Conservation (phyloP, 1,140 invertebrate species). For the Hestina assimilis region DNA sequence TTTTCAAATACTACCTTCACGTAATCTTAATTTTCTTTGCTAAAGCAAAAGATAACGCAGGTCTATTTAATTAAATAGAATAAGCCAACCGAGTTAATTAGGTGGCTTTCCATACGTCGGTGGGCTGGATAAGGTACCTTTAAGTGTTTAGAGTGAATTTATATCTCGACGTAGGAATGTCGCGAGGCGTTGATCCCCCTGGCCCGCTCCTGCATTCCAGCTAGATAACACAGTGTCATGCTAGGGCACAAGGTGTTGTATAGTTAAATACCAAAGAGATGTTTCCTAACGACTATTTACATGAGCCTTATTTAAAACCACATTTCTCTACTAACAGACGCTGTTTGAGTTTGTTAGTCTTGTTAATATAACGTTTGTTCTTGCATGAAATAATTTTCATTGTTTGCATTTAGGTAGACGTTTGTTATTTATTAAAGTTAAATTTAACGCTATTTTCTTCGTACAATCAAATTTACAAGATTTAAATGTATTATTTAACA, state of each 20-base stretch:
- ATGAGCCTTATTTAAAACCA: slow-evolving; percentile 20
- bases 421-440: slow-evolving; percentile 6
- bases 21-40: slow-evolving; percentile 29
- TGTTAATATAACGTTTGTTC: background rate
- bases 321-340: slow-evolving; percentile 8
- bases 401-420: background rate
- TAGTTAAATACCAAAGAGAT: slow-evolving; percentile 36
- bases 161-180: slow-evolving; percentile 45
- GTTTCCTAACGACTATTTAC: slow-evolving; percentile 37
- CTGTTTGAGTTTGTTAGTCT: slow-evolving; percentile 7
- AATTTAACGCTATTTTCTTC: too few relatives aligned
- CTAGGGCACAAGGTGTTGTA: slow-evolving; percentile 35
- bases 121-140: slow-evolving; percentile 13
- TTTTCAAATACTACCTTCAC: slow-evolving; percentile 16
- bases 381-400: background rate
- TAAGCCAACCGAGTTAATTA: slow-evolving; percentile 20
- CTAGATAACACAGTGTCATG: slow-evolving; percentile 43
- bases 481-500: too few relatives aligned
- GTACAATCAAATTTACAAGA: too few relatives aligned
- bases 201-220: slow-evolving; percentile 36
- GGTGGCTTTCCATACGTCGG: slow-evolving; percentile 19
- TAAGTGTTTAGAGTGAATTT: slow-evolving; percentile 26
- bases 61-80: slow-evolving; percentile 29
- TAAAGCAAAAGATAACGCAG: slow-evolving; percentile 19
- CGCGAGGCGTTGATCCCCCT: slow-evolving; percentile 44